Percentiles rank a stretch among this genome's conserved stretches.
Conservation (phyloP, 2,888 invertebrate species). For the Heteropelma amictum region DNA sequence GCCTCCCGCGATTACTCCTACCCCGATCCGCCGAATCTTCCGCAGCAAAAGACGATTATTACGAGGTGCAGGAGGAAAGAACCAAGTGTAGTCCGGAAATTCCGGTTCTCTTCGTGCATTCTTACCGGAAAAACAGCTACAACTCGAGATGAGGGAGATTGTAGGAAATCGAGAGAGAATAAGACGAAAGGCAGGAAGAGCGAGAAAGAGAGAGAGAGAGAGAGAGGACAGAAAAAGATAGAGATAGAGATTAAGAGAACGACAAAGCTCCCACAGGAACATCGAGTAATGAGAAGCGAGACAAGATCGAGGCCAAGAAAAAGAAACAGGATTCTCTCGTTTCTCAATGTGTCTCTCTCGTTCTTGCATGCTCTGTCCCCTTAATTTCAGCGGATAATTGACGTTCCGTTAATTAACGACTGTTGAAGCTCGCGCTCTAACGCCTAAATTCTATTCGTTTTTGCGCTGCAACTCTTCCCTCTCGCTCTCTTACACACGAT, state of each 20-base stretch:
- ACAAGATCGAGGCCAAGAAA: not conserved
- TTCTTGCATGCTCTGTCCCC: conserved; percentile 6
- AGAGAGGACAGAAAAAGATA: no score
- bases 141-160: conserved; percentile 15
- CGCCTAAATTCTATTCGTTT: conserved; percentile 26
- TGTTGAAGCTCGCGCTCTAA: conserved; percentile 25
- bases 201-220: conserved; percentile 1
- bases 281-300: conserved; percentile 32
- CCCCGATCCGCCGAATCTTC: not conserved
- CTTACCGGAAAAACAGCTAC: conserved; percentile 40
- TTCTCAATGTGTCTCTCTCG: not conserved
- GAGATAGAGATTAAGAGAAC: not conserved
- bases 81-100: conserved; percentile 38
- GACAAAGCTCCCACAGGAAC: conserved; percentile 1
- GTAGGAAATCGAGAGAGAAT: conserved; percentile 25
- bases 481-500: not conserved
- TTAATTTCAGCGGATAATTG: conserved; percentile 49
- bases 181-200: not conserved
- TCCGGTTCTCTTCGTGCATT: conserved; percentile 40
- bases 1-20: not conserved
- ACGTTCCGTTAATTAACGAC: conserved; percentile 51
- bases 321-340: not conserved
- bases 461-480: conserved; percentile 7
- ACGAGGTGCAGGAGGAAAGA: conserved; percentile 41
- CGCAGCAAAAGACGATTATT: conserved; percentile 40